phyloP scores from a whole-genome alignment of 2,113 vertebrate genomes.

The Aspidoscelis tigris region DNA sequence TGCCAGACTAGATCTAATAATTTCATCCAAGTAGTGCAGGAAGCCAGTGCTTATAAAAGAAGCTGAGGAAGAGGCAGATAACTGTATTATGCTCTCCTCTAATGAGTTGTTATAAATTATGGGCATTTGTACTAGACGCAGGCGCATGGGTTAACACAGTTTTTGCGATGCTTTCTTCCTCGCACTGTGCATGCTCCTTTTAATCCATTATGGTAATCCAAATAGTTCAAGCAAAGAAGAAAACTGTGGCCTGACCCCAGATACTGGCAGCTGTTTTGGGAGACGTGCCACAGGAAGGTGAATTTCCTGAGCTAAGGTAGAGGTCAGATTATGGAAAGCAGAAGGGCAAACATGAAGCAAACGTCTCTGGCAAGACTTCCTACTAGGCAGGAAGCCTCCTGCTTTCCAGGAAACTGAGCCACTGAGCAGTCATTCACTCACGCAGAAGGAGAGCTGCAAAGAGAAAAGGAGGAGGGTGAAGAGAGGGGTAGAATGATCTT shows the following conservation, averaged over 20 bases:
- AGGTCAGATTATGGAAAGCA: slow-evolving; percentile 42
- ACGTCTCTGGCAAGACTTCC: slow-evolving; percentile 60
- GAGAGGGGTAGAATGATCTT: slow-evolving; percentile 25
- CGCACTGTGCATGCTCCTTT: rapidly evolving
- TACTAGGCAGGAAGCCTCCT: slow-evolving; percentile 28
- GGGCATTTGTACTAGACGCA: neutral
- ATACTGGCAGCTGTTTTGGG: neutral
- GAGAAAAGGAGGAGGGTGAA: neutral
- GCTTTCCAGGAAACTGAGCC: slow-evolving; percentile 70
- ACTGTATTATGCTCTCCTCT: rapidly evolving
- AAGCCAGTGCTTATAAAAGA: slow-evolving; percentile 32
- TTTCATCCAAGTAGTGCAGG: slow-evolving; percentile 43
- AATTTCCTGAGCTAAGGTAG: slow-evolving; percentile 58
- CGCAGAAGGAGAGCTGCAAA: slow-evolving; percentile 51
- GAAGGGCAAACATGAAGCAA: slow-evolving; percentile 46
- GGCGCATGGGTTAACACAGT: neutral
- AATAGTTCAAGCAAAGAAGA: slow-evolving; percentile 29
- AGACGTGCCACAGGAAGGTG: slow-evolving; percentile 58
- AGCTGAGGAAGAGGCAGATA: rapidly evolving
- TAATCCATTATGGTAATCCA: neutral
- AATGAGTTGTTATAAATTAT: rapidly evolving
- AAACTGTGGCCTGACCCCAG: slow-evolving; percentile 41
- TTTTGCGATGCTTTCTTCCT: neutral
- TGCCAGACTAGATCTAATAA: slow-evolving; percentile 63
- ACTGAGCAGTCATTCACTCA: slow-evolving; percentile 34